Conservation (phyloP, 2,113 vertebrate species). For the Oreocharis arfaki region DNA sequence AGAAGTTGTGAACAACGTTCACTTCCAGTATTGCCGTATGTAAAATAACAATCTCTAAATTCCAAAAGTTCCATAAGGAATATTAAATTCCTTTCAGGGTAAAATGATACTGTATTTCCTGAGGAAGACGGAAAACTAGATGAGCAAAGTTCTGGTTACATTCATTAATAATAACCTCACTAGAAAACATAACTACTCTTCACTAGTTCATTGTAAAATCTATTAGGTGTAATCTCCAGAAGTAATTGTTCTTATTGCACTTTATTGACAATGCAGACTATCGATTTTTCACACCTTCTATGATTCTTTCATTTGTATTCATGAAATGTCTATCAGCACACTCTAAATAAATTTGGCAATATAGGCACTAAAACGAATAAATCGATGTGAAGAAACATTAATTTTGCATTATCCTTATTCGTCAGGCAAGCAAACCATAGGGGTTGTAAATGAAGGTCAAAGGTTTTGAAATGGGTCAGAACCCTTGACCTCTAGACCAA, state of each 20-base stretch:
- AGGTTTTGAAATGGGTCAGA: slow-evolving; percentile 86
- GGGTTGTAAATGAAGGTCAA: slow-evolving; percentile 85
- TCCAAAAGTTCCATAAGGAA: not conserved
- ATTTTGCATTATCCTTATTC: slow-evolving; percentile 96
- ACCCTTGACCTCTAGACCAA: slow-evolving; percentile 92
- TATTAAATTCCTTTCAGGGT: slow-evolving; percentile 3
- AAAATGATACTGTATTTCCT: not conserved
- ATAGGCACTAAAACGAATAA: slow-evolving; percentile 83
- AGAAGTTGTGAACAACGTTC: not conserved
- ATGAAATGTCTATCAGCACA: slow-evolving; percentile 88
- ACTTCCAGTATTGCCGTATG: not conserved
- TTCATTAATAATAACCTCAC: slow-evolving; percentile 66
- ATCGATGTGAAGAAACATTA: slow-evolving; percentile 96
- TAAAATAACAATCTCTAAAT: not conserved
- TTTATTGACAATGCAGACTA: slow-evolving; percentile 81
- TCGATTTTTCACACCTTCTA: slow-evolving; percentile 89
- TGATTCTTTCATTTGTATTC: slow-evolving; percentile 99
- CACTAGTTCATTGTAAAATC: slow-evolving; percentile 78
- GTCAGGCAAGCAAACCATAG: slow-evolving; percentile 83
- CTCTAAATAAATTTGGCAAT: slow-evolving; percentile 96
- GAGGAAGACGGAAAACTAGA: slow-evolving; percentile 30
- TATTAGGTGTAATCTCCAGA: slow-evolving; percentile 76
- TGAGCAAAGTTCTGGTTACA: slow-evolving; percentile 60
- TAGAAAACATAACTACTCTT: slow-evolving; percentile 69
- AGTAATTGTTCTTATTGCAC: slow-evolving; percentile 79